phyloP scores from a whole-genome alignment of 2,113 vertebrate species.

The Myrmecophaga tridactyla region DNA sequence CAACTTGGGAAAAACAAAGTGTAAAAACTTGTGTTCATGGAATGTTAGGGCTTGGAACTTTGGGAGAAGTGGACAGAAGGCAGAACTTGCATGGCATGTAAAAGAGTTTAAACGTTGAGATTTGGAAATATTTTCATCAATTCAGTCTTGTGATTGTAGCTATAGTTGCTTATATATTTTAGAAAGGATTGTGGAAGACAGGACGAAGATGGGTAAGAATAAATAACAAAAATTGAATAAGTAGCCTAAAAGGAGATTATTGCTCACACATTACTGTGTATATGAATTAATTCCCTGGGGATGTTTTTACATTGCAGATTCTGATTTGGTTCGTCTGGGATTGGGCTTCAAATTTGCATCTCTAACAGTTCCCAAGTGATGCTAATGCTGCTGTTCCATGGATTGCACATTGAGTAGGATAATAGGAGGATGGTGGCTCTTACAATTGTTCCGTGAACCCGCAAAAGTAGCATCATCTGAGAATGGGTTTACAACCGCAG shows the following conservation, averaged over 20 bases:
- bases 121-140: neutral
- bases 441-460: neutral
- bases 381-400: fast-evolving
- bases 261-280: no score
- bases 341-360: neutral
- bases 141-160: neutral
- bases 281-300: no score
- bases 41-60: fast-evolving
- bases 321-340: neutral
- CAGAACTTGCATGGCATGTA: neutral
- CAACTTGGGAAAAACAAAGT: no score
- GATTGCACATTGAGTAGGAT: no score
- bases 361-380: neutral
- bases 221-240: neutral
- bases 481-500: neutral
- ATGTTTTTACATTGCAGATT: neutral
- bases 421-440: neutral
- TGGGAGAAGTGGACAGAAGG: neutral
- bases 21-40: neutral
- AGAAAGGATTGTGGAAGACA: neutral
- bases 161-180: fast-evolving
- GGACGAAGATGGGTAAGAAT: neutral
- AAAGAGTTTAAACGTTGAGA: neutral
- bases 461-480: neutral
- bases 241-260: neutral